Evolutionary conservation across 2,113 vertebrate species (phyloP).

Genomic region (Brachypteracias leptosomus): DNA sequence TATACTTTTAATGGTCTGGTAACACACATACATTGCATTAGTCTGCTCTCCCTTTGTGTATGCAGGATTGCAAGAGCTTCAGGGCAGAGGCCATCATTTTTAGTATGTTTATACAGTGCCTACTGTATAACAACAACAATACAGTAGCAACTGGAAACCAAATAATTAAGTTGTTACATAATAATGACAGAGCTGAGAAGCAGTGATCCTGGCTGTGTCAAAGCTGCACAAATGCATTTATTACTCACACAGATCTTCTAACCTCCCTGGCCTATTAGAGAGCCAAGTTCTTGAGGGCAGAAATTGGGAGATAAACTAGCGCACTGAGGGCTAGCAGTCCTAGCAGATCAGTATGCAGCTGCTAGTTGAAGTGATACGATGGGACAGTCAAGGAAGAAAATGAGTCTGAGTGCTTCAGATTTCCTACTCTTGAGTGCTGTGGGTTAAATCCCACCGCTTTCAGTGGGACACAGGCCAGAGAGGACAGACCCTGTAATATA

Average conservation of each 20-base stretch:
- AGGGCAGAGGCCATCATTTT: neutral
- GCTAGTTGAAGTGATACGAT: neutral
- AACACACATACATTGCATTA: neutral
- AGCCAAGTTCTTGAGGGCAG: neutral
- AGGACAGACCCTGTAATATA: neutral
- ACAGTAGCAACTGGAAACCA: slow-evolving; percentile 2
- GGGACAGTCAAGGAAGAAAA: neutral
- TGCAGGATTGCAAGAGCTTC: neutral
- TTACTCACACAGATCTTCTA: neutral
- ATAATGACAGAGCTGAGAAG: neutral
- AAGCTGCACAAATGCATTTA: slow-evolving; percentile 1
- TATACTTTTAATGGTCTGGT: neutral
- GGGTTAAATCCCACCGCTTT: neutral
- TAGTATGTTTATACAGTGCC: neutral
- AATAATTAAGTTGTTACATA: slow-evolving; percentile 12
- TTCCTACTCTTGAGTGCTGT: neutral
- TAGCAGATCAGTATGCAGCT: neutral
- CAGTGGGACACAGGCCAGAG: neutral
- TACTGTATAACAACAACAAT: slow-evolving; percentile 3
- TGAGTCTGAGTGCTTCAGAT: neutral
- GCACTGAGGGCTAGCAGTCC: neutral
- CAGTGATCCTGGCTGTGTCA: neutral
- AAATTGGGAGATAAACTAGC: neutral
- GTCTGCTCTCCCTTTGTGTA: neutral
- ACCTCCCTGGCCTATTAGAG: neutral